Base-by-base conservation (phyloP, 2,113 vertebrate genomes). In the Rhizomys pruinosus region DNA sequence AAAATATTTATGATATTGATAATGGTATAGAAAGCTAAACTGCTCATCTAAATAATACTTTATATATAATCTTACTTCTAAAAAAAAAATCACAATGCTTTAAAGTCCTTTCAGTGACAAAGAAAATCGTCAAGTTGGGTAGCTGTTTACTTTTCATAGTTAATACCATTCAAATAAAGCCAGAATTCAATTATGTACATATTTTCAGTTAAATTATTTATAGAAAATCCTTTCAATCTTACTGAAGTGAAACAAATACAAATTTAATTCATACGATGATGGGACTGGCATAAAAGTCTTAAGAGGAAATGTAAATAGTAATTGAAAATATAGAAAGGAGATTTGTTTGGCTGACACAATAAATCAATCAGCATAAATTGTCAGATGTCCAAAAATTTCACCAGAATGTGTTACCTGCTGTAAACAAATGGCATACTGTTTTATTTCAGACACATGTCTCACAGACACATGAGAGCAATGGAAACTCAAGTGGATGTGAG, bases 351-450 rank as follows among this genome's bases (percentile, higher is more conserved):
- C 42, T 94, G 72, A 84, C 89, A 96, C 37, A 97, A 95, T 79
- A 96, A 95, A 97, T 97, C 94, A 95, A 94, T 96, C 92, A 93
- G 13, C 76, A 91, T 72, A 97, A 95, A 94, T 96, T 97, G 96
- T 63, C 59, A 85, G 25, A n/a, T 68, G 34, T 80, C 95, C 39
- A 94, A 91, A 96, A 96, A 88, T 76, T 87, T 61, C 77, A 78
- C 34, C 64, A 63, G 74, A 85, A 93, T 88, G 27, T 22, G 52
- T 85, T 81, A 47, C 87, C 23, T 23, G 12, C 55, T 91, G 22
- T 93, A 69, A 25, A 61, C 68, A 87, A 71, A 94, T 77, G 15
- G 12, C 10, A 89, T 57, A 57, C 7, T 81, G 91, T 94, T 78
- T 57, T 91, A 29, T 78, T 89, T 84, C 74, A 81, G 71, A 34